A percentile compares a stretch with the other conserved stretches of the same genome.
phyloP scores from a whole-genome alignment of 2,113 vertebrate genomes.

The Thamnophis sirtalis region DNA sequence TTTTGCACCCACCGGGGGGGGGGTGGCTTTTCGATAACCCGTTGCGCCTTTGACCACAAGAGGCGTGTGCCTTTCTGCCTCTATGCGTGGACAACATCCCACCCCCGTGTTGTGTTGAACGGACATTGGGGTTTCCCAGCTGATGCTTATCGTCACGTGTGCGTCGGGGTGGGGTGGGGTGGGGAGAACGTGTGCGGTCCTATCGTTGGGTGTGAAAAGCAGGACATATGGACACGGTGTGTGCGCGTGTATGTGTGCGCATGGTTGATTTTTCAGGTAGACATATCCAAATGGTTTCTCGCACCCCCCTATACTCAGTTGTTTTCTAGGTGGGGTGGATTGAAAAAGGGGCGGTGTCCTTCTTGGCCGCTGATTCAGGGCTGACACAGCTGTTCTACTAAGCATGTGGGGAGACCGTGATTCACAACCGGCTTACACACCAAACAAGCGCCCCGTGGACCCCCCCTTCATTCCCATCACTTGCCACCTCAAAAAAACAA shows the following conservation, averaged over 20 bases:
- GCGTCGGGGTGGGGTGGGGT: too few relatives aligned
- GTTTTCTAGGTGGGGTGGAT: not conserved
- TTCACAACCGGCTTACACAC: not conserved
- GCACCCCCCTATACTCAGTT: not conserved
- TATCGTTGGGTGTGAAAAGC: not conserved
- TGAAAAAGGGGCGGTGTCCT: not conserved
- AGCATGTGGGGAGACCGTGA: not conserved
- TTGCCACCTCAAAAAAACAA: not conserved
- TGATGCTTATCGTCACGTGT: not conserved
- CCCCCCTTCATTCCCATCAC: not conserved
- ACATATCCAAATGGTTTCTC: not conserved
- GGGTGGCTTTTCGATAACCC: not conserved
- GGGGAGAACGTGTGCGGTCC: not conserved
- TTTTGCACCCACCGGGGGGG: accelerated
- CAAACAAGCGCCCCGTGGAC: not conserved
- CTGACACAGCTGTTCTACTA: constrained; percentile 14
- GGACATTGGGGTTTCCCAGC: not conserved
- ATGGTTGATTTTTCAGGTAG: not conserved
- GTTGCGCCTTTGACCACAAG: not conserved
- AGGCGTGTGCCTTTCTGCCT: not conserved
- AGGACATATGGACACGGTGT: too few relatives aligned
- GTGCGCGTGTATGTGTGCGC: too few relatives aligned
- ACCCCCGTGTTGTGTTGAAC: not conserved
- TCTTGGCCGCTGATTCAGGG: not conserved
- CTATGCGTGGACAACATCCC: not conserved